Conservation (phyloP, 2,888 invertebrate genomes). For the Sinopyrophorus schimmeli region DNA sequence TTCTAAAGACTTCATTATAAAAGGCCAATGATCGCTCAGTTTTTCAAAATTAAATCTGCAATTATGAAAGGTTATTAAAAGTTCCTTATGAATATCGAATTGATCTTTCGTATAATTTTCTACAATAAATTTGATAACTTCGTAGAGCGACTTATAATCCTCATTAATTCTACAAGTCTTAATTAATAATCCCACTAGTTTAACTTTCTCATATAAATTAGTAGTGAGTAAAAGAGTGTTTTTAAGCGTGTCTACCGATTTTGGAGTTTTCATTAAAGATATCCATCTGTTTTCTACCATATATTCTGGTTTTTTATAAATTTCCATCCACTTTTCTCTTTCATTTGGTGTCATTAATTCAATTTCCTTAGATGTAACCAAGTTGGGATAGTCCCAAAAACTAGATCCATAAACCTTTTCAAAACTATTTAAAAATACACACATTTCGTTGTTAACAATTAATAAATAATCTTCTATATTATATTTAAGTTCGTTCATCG, state of each 20-base stretch:
- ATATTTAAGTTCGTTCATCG: constrained; percentile 7
- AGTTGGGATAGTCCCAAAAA: constrained; percentile 8
- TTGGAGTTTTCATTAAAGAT: not conserved
- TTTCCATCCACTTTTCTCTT: constrained; percentile 7
- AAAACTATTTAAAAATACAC: constrained; percentile 3
- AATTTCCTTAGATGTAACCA: not conserved
- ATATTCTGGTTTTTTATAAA: not conserved
- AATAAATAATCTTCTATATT: not conserved
- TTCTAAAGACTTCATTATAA: too few relatives aligned
- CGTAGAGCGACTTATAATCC: not conserved
- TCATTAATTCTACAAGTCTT: constrained; percentile 12
- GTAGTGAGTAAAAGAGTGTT: constrained; percentile 1
- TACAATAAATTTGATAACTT: constrained; percentile 7
- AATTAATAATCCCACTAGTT: constrained; percentile 1
- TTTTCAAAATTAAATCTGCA: too few relatives aligned
- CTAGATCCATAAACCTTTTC: constrained; percentile 5
- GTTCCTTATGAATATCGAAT: too few relatives aligned
- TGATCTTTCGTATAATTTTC: constrained; percentile 5
- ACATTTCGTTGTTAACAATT: not conserved
- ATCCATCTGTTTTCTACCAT: constrained; percentile 1
- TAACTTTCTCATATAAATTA: constrained; percentile 4
- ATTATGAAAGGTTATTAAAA: too few relatives aligned
- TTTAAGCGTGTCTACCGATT: constrained; percentile 10
- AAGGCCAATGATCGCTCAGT: too few relatives aligned
- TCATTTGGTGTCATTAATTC: constrained; percentile 12